Base-by-base conservation (phyloP, 1,140 invertebrate species). In the Doryteuthis pealeii region DNA sequence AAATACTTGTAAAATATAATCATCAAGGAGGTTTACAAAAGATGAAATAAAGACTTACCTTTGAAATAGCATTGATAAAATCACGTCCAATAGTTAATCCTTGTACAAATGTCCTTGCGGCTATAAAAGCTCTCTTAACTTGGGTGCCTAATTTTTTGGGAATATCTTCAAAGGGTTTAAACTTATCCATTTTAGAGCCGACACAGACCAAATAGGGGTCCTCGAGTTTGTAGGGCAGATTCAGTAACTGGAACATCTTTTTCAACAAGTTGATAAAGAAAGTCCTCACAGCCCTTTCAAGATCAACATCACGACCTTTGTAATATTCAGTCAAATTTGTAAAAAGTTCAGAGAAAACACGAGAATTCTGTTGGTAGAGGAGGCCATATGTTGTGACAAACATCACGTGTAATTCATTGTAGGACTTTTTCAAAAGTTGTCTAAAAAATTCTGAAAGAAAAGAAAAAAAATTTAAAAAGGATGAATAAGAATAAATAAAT, bases 211-310 rank as follows among this genome's bases (percentile, higher is more conserved):
- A 87, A 85, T 96, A 95, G 79, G 92, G 92, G 62, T 93, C 92
- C 86, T 95, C 92, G 83, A 98, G 96, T 65, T 90, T 90, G 84
- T 97, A 97, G 85, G 96, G 95, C 5, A 92, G 90, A 87, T 99
- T 98, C 75, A 98, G 89, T 32, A 98, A 95, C 74, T 81, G 75
- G 88, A 99, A 99, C 96, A 99, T 98, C 85, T 95, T 95, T 87
- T 96, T 93, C 85, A 98, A 96, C 0, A 99, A 91, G 5, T 92
- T 93, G 70, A 91, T 92, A 89, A 99, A 99, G 89, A 99, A 99
- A 73, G 92, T 92, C 79, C 98, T 94, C 92, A 99, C 93, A 28
- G 94, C 93, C 26, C 93, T 92, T 45, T 93, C 91, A 15, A 99
- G 91, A 85, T 96, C 92, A 14, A 94, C 91, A 76, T 91, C 92